Conservation (phyloP, 2,888 invertebrate genomes). For the Pasiphila rectangulata region DNA sequence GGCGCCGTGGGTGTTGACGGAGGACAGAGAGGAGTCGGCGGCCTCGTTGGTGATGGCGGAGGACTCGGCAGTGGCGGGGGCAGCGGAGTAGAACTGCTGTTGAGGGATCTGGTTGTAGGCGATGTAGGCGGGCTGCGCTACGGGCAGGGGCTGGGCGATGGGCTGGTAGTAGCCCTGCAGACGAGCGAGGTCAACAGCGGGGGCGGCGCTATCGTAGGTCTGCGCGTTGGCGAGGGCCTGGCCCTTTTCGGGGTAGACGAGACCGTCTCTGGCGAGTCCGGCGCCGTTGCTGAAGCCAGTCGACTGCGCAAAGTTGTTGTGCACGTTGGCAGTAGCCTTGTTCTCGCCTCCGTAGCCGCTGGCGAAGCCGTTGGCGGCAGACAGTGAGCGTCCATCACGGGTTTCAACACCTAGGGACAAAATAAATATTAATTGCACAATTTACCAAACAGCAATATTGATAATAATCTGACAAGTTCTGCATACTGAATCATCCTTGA, state of each 20-base stretch:
- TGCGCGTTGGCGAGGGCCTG: constrained; percentile 52
- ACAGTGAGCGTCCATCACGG: constrained; percentile 63
- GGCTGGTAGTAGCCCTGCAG: constrained; percentile 51
- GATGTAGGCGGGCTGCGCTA: constrained; percentile 59
- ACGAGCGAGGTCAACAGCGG: constrained; percentile 28
- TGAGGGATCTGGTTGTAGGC: constrained; percentile 58
- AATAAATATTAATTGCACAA: not conserved
- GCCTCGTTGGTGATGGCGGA: constrained; percentile 49
- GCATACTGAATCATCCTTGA: not conserved
- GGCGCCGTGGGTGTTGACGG: constrained; percentile 48
- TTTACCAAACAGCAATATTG: not conserved
- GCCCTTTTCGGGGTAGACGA: constrained; percentile 50
- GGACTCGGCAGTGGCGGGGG: constrained; percentile 50
- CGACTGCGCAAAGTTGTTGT: constrained; percentile 48
- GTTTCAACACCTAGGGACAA: constrained; percentile 31
- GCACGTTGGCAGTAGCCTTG: constrained; percentile 51
- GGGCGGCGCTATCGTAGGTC: constrained; percentile 40
- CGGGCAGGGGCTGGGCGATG: constrained; percentile 51
- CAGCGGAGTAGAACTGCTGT: constrained; percentile 34
- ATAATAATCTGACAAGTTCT: not conserved
- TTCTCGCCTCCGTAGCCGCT: constrained; percentile 44
- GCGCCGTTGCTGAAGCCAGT: constrained; percentile 44
- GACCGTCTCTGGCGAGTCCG: constrained; percentile 39
- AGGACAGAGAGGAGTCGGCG: constrained; percentile 50
- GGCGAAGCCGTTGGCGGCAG: constrained; percentile 54